phyloP scores from a whole-genome alignment of 1,140 invertebrate genomes.

The Holcopasites calliopsidis region DNA sequence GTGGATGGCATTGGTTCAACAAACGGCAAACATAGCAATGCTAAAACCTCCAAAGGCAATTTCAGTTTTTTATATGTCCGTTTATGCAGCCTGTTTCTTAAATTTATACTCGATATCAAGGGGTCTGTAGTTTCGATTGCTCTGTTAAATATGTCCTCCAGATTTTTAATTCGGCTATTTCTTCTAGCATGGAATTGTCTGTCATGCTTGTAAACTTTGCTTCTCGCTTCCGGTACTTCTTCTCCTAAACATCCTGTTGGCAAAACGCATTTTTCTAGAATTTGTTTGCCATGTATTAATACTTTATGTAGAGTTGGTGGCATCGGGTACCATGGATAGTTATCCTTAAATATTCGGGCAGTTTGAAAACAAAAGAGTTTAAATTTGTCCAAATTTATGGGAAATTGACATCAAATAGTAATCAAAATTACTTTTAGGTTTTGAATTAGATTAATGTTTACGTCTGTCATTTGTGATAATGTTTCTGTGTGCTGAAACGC shows the following conservation, averaged over 20 bases:
- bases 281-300: slow-evolving; percentile 9
- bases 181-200: neutral
- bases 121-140: neutral
- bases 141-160: neutral
- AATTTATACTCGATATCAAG: neutral
- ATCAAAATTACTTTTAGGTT: slow-evolving; percentile 22
- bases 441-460: neutral
- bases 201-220: neutral
- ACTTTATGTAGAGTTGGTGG: slow-evolving; percentile 1
- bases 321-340: slow-evolving; percentile 1
- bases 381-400: neutral
- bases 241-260: neutral
- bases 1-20: no score
- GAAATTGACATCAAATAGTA: neutral
- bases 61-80: neutral
- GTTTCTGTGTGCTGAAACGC: slow-evolving; percentile 1
- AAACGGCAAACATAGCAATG: neutral
- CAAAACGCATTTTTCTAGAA: neutral
- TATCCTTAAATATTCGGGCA: neutral
- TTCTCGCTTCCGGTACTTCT: neutral
- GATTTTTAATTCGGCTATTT: neutral
- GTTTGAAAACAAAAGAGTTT: neutral
- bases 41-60: neutral
- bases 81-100: neutral
- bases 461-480: neutral